phyloP scores from a whole-genome alignment of 2,888 invertebrate genomes.

The Tetranychus piercei region DNA sequence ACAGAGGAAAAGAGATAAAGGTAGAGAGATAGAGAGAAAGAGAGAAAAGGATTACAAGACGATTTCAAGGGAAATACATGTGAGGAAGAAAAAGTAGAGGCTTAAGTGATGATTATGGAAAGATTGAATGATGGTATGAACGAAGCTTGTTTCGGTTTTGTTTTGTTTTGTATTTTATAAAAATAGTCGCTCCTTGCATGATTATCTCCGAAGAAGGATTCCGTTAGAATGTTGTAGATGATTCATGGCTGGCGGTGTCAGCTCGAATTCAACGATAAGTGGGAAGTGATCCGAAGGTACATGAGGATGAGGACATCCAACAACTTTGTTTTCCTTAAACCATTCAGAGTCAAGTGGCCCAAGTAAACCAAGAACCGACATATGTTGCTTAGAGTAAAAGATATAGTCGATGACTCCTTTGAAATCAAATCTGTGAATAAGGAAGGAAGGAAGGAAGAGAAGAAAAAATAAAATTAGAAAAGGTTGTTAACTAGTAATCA shows the following conservation, averaged over 20 bases:
- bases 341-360: slow-evolving; percentile 84
- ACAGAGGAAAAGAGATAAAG: slow-evolving; percentile 2
- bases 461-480: slow-evolving; percentile 1
- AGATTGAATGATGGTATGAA: neutral
- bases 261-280: slow-evolving; percentile 64
- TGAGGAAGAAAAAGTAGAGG: neutral
- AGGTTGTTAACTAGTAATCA: neutral
- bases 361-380: slow-evolving; percentile 80
- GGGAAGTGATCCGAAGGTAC: slow-evolving; percentile 92
- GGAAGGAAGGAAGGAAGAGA: slow-evolving; percentile 27
- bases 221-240: slow-evolving; percentile 17
- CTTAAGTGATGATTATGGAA: neutral
- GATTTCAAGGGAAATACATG: neutral
- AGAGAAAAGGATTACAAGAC: neutral
- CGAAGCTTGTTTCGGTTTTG: neutral
- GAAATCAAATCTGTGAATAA: slow-evolving; percentile 68
- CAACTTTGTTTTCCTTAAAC: slow-evolving; percentile 76
- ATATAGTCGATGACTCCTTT: slow-evolving; percentile 99
- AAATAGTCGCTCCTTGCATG: neutral
- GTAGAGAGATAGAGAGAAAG: neutral
- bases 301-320: slow-evolving; percentile 93
- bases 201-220: slow-evolving; percentile 17
- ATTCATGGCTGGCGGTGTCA: slow-evolving; percentile 4
- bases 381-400: slow-evolving; percentile 85
- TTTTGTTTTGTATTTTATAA: neutral